Evolutionary conservation across 1,140 invertebrate species (phyloP).

Genomic region (Piezodorus guildinii): DNA sequence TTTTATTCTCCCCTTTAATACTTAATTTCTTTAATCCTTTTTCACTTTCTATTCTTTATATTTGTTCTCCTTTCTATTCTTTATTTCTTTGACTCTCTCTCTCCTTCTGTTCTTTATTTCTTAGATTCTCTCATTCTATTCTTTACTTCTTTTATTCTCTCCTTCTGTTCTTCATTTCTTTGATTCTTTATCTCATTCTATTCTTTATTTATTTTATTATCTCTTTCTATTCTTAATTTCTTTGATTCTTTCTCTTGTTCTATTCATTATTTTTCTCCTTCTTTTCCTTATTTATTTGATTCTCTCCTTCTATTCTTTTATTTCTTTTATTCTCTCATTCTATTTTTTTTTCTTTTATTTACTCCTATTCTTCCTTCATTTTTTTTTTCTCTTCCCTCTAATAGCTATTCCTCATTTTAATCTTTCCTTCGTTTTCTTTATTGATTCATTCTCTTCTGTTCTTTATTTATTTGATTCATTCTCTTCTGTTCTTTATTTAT

Average conservation of each 20-base stretch:
- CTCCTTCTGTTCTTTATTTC: too few species aligned
- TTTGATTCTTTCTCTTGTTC: too few species aligned
- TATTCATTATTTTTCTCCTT: too few species aligned
- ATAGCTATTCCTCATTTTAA: too few species aligned
- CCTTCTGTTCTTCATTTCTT: neutral
- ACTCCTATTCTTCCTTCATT: neutral
- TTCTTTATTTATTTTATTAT: neutral
- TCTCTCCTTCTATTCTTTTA: neutral
- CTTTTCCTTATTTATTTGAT: too few species aligned
- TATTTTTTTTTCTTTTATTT: neutral
- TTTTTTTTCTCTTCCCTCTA: neutral
- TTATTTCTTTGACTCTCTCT: neutral
- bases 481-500: too few species aligned
- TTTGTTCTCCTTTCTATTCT: neutral
- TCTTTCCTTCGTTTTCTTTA: too few species aligned
- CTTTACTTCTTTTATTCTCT: neutral
- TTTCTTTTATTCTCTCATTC: neutral
- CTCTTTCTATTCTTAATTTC: neutral
- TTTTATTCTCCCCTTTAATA: too few species aligned
- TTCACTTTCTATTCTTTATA: neutral
- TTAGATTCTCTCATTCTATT: neutral
- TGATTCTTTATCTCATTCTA: neutral
- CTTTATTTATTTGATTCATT: neutral
- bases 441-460: neutral
- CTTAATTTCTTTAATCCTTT: neutral